Evolutionary conservation across 2,888 invertebrate genomes (phyloP), one percentile per base, ranked within the genome.

Genomic region (Drosophila neotestacea): DNA sequence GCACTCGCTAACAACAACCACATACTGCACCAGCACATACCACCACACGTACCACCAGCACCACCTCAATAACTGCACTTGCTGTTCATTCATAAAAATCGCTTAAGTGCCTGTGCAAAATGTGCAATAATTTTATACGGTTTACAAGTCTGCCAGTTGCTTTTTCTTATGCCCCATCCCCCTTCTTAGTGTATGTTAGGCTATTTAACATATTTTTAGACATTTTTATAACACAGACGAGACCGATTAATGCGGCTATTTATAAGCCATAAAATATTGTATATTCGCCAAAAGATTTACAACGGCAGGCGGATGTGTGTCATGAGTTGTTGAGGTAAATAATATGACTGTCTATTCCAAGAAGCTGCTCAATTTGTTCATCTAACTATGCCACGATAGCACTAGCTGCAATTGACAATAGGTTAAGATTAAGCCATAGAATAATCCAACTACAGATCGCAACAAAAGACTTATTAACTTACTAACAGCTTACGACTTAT

Each of bases 151-250:
- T 34, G 41, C 41, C 41, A 28, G 32, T 55, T 41, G 55, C 32
- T 36, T 52, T 34, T 22, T 27, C 32, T 44, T 16, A 11, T 22
- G 22, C 2, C 28, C 36, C 44, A n/a, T 10, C 4, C 41, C 9
- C 11, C 9, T 7, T 10, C 28, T n/a, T 2, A n/a, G 11, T 16
- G 16, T n/a, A 22, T 22, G 22, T 22, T 22, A n/a, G 36, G 41
- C 54, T 62, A 61, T 74, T 81, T 70, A 68, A 61, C 79, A 72
- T 79, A 68, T 65, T 82, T 82, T 79, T 75, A 79, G 77, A 79
- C 66, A 47, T 76, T 68, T 79, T 79, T 70, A 79, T 64, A 69
- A 32, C 60, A 55, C 50, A 59, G 52, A 58, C 52, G 39, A 59
- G 71, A 71, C 60, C 65, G 44, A 65, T 72, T 71, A 67, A 70